Evolutionary conservation across 2,113 vertebrate species (phyloP).

Genomic region (Casuarius casuarius): DNA sequence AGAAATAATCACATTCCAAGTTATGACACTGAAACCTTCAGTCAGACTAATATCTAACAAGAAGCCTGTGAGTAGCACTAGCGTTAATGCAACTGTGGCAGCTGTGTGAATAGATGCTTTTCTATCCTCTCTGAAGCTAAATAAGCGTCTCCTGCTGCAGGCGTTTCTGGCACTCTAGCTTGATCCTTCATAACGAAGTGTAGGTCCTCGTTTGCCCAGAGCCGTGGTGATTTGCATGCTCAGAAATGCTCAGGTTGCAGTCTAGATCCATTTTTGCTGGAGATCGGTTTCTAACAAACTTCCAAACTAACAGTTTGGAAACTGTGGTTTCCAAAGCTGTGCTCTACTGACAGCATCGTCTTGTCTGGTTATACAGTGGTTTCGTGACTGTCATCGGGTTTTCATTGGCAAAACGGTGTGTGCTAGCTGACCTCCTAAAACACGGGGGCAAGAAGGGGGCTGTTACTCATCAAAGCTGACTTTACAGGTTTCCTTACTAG

Average conservation of each 20-base stretch:
- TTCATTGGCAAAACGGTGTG: background rate
- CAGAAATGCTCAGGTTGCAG: background rate
- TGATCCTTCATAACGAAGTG: background rate
- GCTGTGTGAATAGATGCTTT: background rate
- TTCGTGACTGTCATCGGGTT: background rate
- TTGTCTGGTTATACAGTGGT: background rate
- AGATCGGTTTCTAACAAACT: no score
- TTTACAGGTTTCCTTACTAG: background rate
- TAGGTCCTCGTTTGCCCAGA: background rate
- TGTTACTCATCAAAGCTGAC: background rate
- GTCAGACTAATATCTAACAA: background rate
- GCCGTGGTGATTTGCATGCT: fast-evolving
- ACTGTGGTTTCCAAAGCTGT: background rate
- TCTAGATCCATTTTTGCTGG: background rate
- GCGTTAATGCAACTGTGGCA: background rate
- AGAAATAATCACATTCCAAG: background rate
- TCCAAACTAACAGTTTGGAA: no score
- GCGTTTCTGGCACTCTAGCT: background rate
- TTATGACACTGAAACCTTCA: background rate
- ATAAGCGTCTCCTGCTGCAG: background rate
- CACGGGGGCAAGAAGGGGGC: background rate
- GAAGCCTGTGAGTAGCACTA: background rate
- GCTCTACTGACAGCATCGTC: background rate
- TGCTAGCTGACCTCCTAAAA: background rate
- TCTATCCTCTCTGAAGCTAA: background rate